Evolutionary conservation across 2,888 invertebrate genomes (phyloP).

Genomic region (Griposia aprilina): DNA sequence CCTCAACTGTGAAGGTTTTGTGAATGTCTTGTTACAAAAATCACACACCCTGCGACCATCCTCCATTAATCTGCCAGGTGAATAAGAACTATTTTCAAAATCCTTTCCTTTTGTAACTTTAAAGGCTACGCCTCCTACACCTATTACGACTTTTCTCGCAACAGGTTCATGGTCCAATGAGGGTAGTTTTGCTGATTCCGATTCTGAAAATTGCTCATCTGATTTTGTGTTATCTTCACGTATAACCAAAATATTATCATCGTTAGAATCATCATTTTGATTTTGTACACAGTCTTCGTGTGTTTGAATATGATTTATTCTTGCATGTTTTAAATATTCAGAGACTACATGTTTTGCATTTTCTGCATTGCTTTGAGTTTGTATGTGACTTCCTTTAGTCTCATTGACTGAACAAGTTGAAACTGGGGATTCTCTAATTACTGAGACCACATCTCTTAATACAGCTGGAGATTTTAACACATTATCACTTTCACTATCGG

Average conservation of each 20-base stretch:
- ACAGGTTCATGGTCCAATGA: constrained; percentile 86
- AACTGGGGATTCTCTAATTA: constrained; percentile 67
- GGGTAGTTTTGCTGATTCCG: constrained; percentile 80
- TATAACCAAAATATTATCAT: constrained; percentile 77
- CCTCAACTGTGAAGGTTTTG: constrained; percentile 96
- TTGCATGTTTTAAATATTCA: constrained; percentile 92
- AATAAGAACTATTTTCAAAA: constrained; percentile 85
- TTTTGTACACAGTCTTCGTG: constrained; percentile 81
- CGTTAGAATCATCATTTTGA: constrained; percentile 78
- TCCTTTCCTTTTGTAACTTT: constrained; percentile 90
- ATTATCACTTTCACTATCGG: constrained; percentile 69
- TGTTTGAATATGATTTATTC: constrained; percentile 84
- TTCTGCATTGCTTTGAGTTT: constrained; percentile 81
- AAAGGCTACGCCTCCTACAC: constrained; percentile 91
- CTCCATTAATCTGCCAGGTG: constrained; percentile 91
- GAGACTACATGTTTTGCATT: constrained; percentile 92
- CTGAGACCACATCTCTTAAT: constrained; percentile 73
- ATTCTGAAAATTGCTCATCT: constrained; percentile 76
- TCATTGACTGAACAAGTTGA: constrained; percentile 69
- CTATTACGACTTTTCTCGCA: constrained; percentile 91
- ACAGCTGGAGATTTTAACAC: constrained; percentile 59
- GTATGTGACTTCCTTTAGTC: constrained; percentile 74
- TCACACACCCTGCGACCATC: constrained; percentile 95
- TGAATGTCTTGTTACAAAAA: constrained; percentile 97
- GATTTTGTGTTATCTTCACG: constrained; percentile 81